Percentiles rank a stretch among this genome's conserved stretches.
phyloP scores from a whole-genome alignment of 2,888 invertebrate genomes.

The Dendrolimus pini region DNA sequence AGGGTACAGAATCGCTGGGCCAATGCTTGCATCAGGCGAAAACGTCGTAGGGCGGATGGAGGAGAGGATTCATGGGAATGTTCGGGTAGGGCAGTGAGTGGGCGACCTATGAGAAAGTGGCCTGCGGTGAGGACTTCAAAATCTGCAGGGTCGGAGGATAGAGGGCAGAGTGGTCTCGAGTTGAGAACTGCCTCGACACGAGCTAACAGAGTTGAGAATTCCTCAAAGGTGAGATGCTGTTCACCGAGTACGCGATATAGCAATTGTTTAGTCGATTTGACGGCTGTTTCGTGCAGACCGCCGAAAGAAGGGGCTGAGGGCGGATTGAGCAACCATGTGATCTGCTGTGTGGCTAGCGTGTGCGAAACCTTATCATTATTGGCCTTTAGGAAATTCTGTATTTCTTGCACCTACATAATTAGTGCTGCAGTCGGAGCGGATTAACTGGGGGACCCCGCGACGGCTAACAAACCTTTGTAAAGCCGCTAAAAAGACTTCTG shows the following conservation, averaged over 20 bases:
- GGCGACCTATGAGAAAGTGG: slow-evolving; percentile 4
- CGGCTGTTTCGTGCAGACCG: slow-evolving; percentile 1
- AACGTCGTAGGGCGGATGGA: too few relatives aligned
- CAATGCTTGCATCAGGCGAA: too few relatives aligned
- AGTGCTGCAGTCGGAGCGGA: slow-evolving; percentile 4
- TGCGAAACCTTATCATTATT: not conserved
- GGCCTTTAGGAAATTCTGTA: not conserved
- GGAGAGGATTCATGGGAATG: not conserved
- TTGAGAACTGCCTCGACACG: slow-evolving; percentile 3
- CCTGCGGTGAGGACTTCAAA: slow-evolving; percentile 2
- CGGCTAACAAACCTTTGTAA: slow-evolving; percentile 3
- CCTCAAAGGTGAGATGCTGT: slow-evolving; percentile 1
- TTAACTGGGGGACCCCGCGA: not conserved
- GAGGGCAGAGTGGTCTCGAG: not conserved
- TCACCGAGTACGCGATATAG: slow-evolving; percentile 1
- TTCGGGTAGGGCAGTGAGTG: slow-evolving; percentile 4
- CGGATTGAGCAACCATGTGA: slow-evolving; percentile 3
- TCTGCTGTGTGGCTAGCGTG: not conserved
- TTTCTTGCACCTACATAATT: not conserved
- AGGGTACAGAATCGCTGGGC: too few relatives aligned
- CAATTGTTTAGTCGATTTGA: slow-evolving; percentile 1
- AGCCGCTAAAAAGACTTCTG: slow-evolving; percentile 1
- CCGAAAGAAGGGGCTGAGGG: not conserved
- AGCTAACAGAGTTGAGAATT: slow-evolving; percentile 2
- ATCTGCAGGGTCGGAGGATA: not conserved